Evolutionary conservation across 53 echinoderm and acorn worm species (phyloP).

Genomic region (Paracentrotus lividus): DNA sequence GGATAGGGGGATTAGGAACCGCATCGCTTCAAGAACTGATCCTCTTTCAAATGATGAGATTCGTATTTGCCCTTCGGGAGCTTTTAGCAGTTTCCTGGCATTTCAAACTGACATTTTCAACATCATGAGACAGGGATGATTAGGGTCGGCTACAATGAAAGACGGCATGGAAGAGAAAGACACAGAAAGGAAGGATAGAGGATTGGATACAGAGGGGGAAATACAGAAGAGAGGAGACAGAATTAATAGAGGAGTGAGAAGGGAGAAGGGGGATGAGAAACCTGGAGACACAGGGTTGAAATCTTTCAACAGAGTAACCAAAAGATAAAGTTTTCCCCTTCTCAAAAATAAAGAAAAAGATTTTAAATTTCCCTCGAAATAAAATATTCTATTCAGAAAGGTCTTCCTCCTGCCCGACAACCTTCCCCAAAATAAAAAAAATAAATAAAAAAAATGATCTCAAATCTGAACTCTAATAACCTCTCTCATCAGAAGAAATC

Average conservation of each 20-base stretch:
- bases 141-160: background rate
- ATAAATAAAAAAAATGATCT: too few relatives aligned
- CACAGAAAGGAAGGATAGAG: too few relatives aligned
- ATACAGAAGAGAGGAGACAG: background rate
- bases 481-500: too few relatives aligned
- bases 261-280: background rate
- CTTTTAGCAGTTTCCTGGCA: slow-evolving; percentile 45
- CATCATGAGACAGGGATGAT: slow-evolving; percentile 22
- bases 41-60: slow-evolving; percentile 22
- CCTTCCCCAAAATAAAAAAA: too few relatives aligned
- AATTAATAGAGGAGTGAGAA: background rate
- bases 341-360: too few relatives aligned
- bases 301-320: background rate
- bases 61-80: slow-evolving; percentile 12
- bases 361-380: too few relatives aligned
- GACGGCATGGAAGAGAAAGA: background rate
- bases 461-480: too few relatives aligned
- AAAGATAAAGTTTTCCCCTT: background rate
- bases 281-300: background rate
- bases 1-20: slow-evolving; percentile 18
- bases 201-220: background rate
- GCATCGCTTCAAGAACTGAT: background rate
- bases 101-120: slow-evolving; percentile 44
- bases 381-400: too few relatives aligned
- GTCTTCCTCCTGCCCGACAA: too few relatives aligned